phyloP scores from a whole-genome alignment of 1,140 invertebrate species.

The Oryctes rhinoceros region DNA sequence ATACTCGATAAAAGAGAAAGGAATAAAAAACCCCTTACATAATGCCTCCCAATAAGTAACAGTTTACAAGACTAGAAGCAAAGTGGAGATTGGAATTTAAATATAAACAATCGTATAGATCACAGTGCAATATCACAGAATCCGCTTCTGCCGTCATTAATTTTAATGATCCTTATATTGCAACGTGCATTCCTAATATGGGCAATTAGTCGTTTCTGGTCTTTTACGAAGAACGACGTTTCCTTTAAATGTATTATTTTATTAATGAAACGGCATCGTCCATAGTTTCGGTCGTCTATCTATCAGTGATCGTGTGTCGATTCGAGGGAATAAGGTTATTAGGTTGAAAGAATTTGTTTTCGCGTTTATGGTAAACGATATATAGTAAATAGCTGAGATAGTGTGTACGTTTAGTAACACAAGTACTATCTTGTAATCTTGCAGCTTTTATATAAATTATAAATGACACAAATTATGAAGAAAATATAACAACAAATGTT shows the following conservation, averaged over 20 bases:
- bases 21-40: not conserved
- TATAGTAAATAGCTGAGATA: not conserved
- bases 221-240: not conserved
- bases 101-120: not conserved
- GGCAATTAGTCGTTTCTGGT: slow-evolving; percentile 11
- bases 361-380: not conserved
- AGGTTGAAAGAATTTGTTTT: not conserved
- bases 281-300: not conserved
- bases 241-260: slow-evolving; percentile 25
- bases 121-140: not conserved
- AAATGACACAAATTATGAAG: too few species aligned
- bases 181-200: not conserved
- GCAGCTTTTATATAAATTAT: not conserved
- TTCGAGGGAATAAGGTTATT: slow-evolving; percentile 2
- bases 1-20: not conserved
- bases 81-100: slow-evolving; percentile 1
- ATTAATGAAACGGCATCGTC: not conserved
- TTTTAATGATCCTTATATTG: slow-evolving; percentile 3
- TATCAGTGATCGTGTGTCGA: slow-evolving; percentile 15
- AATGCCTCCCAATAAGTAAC: not conserved
- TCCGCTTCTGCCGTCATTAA: not conserved
- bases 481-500: too few species aligned
- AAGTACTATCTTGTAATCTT: too few species aligned
- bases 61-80: not conserved
- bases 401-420: not conserved